Evolutionary conservation across 2,888 invertebrate genomes (phyloP).

Genomic region (Sisyra terminalis): DNA sequence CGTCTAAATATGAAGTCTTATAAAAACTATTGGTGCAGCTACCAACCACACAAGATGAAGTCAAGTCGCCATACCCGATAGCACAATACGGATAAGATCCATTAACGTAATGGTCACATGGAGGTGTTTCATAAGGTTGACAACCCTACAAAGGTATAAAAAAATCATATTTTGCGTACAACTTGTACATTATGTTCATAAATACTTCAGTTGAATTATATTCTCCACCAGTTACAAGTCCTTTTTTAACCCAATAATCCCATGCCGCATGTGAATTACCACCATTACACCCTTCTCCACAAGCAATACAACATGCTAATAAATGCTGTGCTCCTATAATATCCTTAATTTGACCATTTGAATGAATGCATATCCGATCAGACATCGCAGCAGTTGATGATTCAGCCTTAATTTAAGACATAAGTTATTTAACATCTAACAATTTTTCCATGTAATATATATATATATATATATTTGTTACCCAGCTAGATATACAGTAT

Average conservation of each 20-base stretch:
- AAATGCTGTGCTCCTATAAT: conserved; percentile 76
- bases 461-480: too few relatives aligned
- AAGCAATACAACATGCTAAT: conserved; percentile 60
- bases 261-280: conserved; percentile 74
- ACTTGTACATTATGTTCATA: not conserved
- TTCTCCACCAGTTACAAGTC: conserved; percentile 77
- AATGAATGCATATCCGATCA: conserved; percentile 72
- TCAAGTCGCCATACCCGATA: conserved; percentile 29
- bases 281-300: conserved; percentile 72
- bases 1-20: conserved; percentile 48
- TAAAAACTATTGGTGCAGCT: conserved; percentile 51
- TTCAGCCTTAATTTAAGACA: conserved; percentile 41
- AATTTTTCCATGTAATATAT: too few relatives aligned
- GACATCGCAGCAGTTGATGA: conserved; percentile 86
- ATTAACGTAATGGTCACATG: conserved; percentile 82
- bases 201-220: conserved; percentile 48
- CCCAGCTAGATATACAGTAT: conserved; percentile 87
- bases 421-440: too few relatives aligned
- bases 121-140: conserved; percentile 66
- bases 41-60: conserved; percentile 63
- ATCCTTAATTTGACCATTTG: conserved; percentile 49
- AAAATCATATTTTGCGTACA: conserved; percentile 1
- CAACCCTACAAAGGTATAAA: conserved; percentile 66
- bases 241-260: conserved; percentile 70
- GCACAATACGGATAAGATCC: conserved; percentile 58